phyloP scores from a whole-genome alignment of 2,888 invertebrate species.

The Smittia aterrima region DNA sequence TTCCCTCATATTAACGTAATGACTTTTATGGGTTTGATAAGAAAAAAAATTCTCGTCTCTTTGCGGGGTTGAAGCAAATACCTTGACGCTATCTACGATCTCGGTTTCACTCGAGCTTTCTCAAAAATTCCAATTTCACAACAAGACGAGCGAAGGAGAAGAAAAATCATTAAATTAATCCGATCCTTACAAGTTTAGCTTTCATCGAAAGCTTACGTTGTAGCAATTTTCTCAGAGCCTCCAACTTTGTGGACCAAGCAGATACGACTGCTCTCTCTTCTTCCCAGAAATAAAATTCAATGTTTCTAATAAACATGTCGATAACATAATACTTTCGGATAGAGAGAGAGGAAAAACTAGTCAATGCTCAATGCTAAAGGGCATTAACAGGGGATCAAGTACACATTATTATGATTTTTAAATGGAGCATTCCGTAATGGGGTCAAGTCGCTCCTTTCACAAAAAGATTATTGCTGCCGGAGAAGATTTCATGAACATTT shows the following conservation, averaged over 20 bases:
- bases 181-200: background rate
- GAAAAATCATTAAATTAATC: conserved; percentile 33
- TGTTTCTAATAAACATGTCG: conserved; percentile 29
- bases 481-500: too few relatives aligned
- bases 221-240: background rate
- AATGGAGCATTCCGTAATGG: conserved; percentile 20
- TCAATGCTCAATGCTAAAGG: background rate
- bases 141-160: background rate
- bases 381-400: conserved; percentile 31
- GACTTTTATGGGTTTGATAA: background rate
- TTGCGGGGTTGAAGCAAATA: background rate
- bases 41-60: background rate
- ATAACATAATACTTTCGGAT: conserved; percentile 22
- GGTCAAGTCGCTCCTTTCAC: conserved; percentile 16
- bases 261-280: background rate
- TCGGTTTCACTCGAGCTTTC: background rate
- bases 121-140: background rate
- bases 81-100: background rate
- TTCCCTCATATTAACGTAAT: background rate
- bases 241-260: background rate
- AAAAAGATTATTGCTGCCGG: conserved; percentile 13
- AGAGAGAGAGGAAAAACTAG: conserved; percentile 7
- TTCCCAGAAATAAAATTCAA: conserved; percentile 24
- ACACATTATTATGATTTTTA: conserved; percentile 31
- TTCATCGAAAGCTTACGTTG: background rate